Conservation (phyloP, 2,797 vertebrate species). For the Macropus fuliginosus region DNA sequence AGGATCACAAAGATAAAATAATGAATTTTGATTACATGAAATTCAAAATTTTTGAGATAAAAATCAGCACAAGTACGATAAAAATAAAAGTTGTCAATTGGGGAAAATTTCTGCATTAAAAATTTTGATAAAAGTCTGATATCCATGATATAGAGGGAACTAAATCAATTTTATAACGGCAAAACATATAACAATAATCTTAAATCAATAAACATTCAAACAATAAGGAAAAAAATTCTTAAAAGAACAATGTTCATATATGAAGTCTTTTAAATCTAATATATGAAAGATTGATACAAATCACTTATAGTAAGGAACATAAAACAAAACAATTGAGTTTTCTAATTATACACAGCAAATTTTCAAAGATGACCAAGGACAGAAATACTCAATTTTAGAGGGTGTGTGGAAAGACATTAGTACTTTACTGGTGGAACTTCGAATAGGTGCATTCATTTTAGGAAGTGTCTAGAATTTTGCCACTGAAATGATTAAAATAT, state of each 20-base stretch:
- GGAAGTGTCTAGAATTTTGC: neutral
- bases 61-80: neutral
- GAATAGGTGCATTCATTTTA: neutral
- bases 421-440: neutral
- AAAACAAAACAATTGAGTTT: neutral
- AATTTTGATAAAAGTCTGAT: neutral
- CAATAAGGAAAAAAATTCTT: neutral
- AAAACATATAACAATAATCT: neutral
- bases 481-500: neutral
- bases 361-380: neutral
- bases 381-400: neutral
- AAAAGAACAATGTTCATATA: neutral
- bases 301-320: neutral
- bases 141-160: neutral
- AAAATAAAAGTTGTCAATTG: neutral
- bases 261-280: too few relatives aligned
- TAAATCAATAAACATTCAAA: neutral
- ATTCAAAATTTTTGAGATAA: too few relatives aligned
- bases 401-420: neutral
- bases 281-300: neutral
- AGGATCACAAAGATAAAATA: neutral
- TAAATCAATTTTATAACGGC: neutral
- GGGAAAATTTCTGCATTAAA: neutral
- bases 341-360: neutral
- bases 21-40: neutral